Evolutionary conservation across 2,797 vertebrate genomes (phyloP), one percentile per base, ranked within the genome.

Genomic region (Brotula barbata): DNA sequence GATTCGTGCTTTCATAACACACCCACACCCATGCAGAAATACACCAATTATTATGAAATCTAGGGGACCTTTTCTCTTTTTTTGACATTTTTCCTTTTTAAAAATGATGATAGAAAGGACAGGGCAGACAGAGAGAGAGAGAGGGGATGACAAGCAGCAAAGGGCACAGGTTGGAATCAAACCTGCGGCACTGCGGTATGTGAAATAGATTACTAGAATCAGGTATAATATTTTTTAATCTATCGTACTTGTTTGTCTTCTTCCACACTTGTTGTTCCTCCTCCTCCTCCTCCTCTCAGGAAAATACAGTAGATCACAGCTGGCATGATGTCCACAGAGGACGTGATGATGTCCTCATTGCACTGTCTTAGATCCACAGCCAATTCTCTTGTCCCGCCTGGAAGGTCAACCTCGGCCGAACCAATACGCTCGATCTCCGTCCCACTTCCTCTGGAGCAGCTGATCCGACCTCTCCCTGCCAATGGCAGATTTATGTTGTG

Each of bases 281-380:
- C n/a, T n/a, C n/a, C n/a, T n/a, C n/a, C 39, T 63, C 72, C 52
- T 62, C 58, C 15, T 58, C 31, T 54, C 56, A 42, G 61, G 47
- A 68, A 81, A 80, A 68, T 66, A 52, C 75, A 61, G 73, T 80
- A 57, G 77, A 77, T 81, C 79, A 51, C 75, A 61, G 68, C 84
- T 87, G 87, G 87, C 86, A 48, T 1, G 0, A 21, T 54, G 82
- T 85, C 86, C 73, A 47, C 75, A 45, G 75, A 85, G 78, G 75
- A 81, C 58, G 57, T 23, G 41, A 77, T 63, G 53, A 71, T 23
- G 70, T 81, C 82, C 82, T 78, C 78, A 64, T 80, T 71, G 63
- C 58, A 49, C 59, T 7, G 75, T 67, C 82, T 91, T 88, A 90
- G 88, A 92, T 91, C 88, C 75, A n/a, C 25, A 58, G 88, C 90